Evolutionary conservation across 2,797 vertebrate species (phyloP), one percentile per base, ranked within the genome.

Genomic region (Furcifer pardalis): DNA sequence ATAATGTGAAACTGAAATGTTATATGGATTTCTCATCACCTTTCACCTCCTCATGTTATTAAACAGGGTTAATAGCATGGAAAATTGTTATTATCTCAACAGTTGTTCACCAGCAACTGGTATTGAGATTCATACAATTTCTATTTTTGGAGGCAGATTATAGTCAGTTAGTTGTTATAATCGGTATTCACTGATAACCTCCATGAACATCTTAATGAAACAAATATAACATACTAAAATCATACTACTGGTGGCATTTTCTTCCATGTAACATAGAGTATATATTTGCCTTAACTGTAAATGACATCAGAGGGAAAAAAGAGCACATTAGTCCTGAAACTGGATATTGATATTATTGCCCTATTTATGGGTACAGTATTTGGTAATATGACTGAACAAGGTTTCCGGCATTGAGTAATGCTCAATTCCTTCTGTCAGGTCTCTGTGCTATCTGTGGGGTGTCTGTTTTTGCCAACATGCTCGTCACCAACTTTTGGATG

Each of bases 401-500:
- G 15, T 7, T 40, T 72, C 42, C 71, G 68, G 32, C 17, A 37
- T 32, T 42, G 32, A 68, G 35, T n/a, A n/a, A 77, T 63, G 37
- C 35, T 19, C 40, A 21, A 60, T 80, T 32, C 84, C 91, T 9
- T 92, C 77, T 68, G 27, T 25, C 83, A 98, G 98, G 98, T 63
- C 89, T 98, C 37, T 98, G 97, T 90, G 96, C 96, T 52, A 97
- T 98, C 32, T 96, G 97, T 2, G 98, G 98, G 1, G 98, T 98
- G 78, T 98, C 98, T 0, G 96, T 98, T 85, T 98, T 98, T 88
- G 97, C 97, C 77, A 98, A 98, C 94, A 96, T 98, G 95, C 94
- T 98, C 77, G 97, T 99, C 88, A 97, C 97, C 86, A 97, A 97
- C 91, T 98, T 98, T 90, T 97, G 96, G 96, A 96, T 96, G 95